Conservation (phyloP, 1,140 invertebrate genomes). For the Orussus abietinus region DNA sequence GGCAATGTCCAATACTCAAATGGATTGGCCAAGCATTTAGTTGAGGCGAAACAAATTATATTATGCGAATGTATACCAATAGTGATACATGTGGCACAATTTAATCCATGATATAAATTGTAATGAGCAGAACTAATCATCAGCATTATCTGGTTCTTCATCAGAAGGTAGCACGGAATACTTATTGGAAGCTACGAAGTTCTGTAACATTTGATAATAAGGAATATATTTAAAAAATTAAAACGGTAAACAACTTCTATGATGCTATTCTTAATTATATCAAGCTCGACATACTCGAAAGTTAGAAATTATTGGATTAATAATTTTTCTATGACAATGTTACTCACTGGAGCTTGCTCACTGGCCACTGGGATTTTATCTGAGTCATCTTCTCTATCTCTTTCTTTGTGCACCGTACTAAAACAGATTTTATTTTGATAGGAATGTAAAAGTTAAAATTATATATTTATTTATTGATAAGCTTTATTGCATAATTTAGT, state of each 20-base stretch:
- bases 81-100: conserved; percentile 43
- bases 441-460: neutral
- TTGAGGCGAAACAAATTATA: conserved; percentile 38
- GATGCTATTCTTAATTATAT: too few relatives aligned
- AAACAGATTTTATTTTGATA: neutral
- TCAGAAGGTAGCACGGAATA: conserved; percentile 52
- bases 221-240: conserved; percentile 3
- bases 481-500: too few relatives aligned
- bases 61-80: conserved; percentile 36
- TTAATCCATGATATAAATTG: conserved; percentile 35
- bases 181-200: conserved; percentile 62
- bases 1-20: conserved; percentile 18
- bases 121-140: conserved; percentile 39
- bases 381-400: conserved; percentile 36
- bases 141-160: conserved; percentile 44
- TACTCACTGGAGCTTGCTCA: conserved; percentile 59
- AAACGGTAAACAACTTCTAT: conserved; percentile 2
- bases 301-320: too few relatives aligned
- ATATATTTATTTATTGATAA: too few relatives aligned
- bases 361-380: conserved; percentile 60
- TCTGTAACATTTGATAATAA: conserved; percentile 49
- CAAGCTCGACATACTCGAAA: too few relatives aligned
- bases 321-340: too few relatives aligned
- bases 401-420: conserved; percentile 38
- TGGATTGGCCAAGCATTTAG: conserved; percentile 33